These are phyloP conservation scores for Zaprionus camerounensis DNA, from an alignment of 1,140 invertebrate species.

Conservation along the genomic window DNA sequence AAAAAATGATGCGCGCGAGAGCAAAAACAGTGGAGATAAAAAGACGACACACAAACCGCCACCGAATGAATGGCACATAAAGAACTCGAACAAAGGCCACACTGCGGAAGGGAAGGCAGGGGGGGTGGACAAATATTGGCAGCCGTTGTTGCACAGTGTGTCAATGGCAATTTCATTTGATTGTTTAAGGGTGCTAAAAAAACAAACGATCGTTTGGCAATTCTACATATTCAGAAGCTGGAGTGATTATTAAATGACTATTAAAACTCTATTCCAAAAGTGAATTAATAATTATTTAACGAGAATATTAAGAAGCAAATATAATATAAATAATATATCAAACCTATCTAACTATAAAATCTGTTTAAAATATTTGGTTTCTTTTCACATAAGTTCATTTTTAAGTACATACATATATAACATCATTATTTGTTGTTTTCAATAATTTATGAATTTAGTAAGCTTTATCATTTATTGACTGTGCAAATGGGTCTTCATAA, in stretches of 20 bases:
- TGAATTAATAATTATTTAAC: not conserved
- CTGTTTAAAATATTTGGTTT: too few relatives aligned
- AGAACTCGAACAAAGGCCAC: slow-evolving; percentile 56
- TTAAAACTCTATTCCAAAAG: not conserved
- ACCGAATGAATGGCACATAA: slow-evolving; percentile 75
- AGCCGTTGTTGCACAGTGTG: slow-evolving; percentile 39
- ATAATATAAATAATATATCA: not conserved
- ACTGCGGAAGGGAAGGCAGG: slow-evolving; percentile 15
- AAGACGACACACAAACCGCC: slow-evolving; percentile 72
- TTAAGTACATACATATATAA: too few relatives aligned
- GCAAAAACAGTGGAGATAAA: slow-evolving; percentile 61
- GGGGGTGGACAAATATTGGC: slow-evolving; percentile 51
- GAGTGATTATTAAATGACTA: not conserved
- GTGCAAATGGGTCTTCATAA: too few relatives aligned
- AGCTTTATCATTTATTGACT: too few relatives aligned
- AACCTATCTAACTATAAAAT: not conserved
- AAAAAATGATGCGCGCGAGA: slow-evolving; percentile 59
- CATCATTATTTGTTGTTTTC: too few relatives aligned
- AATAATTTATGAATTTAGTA: too few relatives aligned
- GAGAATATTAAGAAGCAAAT: not conserved
- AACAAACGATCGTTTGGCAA: not conserved
- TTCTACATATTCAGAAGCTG: not conserved
- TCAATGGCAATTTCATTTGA: slow-evolving; percentile 14
- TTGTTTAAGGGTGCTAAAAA: not conserved
- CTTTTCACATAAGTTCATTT: too few relatives aligned